Evolutionary conservation across 2,888 invertebrate genomes (phyloP).

Genomic region (Platycnemis pennipes): DNA sequence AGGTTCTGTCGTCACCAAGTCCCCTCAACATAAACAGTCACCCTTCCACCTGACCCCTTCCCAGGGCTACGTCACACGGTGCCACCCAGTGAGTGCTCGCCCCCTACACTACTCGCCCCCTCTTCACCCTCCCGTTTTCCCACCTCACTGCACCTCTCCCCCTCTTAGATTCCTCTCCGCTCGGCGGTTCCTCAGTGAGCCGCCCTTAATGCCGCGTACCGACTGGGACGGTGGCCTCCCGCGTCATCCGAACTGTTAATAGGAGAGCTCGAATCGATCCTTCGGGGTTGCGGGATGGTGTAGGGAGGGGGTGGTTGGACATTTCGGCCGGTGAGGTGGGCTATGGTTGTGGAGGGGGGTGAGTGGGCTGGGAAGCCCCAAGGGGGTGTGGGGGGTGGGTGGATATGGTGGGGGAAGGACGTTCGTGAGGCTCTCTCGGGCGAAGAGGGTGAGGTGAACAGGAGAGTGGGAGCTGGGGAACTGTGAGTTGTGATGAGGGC

Average conservation of each 20-base stretch:
- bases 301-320: neutral
- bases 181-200: neutral
- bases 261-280: conserved; percentile 51
- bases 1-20: neutral
- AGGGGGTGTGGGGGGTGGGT: neutral
- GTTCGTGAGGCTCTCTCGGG: neutral
- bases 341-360: neutral
- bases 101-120: neutral
- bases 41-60: neutral
- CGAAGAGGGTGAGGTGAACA: neutral
- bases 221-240: conserved; percentile 54
- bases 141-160: neutral
- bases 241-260: conserved; percentile 64
- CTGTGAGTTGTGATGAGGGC: neutral
- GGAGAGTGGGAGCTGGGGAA: neutral
- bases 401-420: neutral
- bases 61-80: neutral
- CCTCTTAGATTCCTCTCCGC: neutral
- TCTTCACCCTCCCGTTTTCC: neutral
- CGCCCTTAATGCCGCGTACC: conserved; percentile 34
- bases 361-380: neutral
- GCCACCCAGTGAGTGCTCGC: conserved; percentile 4
- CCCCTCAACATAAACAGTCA: neutral
- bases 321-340: neutral
- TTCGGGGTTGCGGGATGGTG: neutral